A percentile compares a stretch with the other conserved stretches of the same genome.
Evolutionary conservation across 1,140 invertebrate genomes (phyloP).

Genomic region (Leptestheria dahalacensis): DNA sequence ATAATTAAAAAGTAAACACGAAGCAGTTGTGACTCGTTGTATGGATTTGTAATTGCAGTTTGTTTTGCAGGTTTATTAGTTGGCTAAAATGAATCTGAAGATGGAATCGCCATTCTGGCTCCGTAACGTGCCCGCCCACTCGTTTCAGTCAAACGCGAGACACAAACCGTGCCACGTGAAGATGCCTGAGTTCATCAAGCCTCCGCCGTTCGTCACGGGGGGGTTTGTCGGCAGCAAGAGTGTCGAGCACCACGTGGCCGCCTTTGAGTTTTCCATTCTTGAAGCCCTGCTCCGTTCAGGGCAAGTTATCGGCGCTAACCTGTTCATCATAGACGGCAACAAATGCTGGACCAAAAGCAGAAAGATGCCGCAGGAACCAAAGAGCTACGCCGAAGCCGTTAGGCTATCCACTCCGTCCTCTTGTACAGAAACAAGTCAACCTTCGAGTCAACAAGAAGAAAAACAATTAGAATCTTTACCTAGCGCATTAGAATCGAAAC

Average conservation of each 20-base stretch:
- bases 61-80: not conserved
- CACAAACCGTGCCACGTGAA: not conserved
- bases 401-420: not conserved
- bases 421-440: too few species aligned
- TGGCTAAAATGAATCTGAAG: not conserved
- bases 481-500: not conserved
- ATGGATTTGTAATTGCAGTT: not conserved
- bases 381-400: not conserved
- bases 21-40: too few species aligned
- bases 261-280: not conserved
- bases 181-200: not conserved
- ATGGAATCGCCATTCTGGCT: not conserved
- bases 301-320: too few species aligned
- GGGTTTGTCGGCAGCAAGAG: conserved; percentile 15
- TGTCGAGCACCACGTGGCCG: not conserved
- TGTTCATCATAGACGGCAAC: too few species aligned
- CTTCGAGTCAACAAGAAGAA: too few species aligned
- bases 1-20: too few species aligned
- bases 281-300: not conserved
- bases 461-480: not conserved
- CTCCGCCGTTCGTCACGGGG: conserved; percentile 5
- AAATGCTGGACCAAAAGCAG: not conserved
- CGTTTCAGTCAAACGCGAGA: not conserved
- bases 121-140: not conserved
- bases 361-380: not conserved